Percentiles rank a stretch among this genome's conserved stretches.
Conservation (phyloP, 2,888 invertebrate species). For the Pycnomerus fuliginosus region DNA sequence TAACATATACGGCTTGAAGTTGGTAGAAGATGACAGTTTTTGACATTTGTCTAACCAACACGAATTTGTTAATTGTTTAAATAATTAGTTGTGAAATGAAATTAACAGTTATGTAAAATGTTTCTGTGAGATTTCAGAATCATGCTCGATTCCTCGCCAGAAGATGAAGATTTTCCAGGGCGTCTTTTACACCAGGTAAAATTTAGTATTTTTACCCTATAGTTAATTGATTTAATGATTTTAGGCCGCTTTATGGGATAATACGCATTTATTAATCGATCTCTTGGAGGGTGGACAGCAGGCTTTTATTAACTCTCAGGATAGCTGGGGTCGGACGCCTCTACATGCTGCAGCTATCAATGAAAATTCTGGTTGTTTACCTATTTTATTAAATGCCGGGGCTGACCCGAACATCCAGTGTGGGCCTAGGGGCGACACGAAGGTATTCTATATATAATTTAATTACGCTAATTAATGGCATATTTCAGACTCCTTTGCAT, state of each 20-base stretch:
- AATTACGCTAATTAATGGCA: neutral
- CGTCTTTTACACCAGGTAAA: conserved; percentile 74
- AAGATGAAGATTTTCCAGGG: conserved; percentile 78
- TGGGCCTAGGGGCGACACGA: conserved; percentile 66
- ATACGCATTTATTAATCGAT: conserved; percentile 80
- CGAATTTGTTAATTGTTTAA: conserved; percentile 4
- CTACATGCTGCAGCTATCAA: conserved; percentile 82
- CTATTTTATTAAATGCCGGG: conserved; percentile 69
- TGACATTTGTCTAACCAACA: conserved; percentile 1
- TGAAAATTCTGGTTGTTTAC: conserved; percentile 73
- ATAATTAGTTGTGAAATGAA: conserved; percentile 8
- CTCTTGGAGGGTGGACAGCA: conserved; percentile 70
- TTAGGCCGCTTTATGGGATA: conserved; percentile 85
- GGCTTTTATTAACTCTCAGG: conserved; percentile 65
- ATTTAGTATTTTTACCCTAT: conserved; percentile 10
- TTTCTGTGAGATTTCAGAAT: too few relatives aligned
- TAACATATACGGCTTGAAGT: neutral
- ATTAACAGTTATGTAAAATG: too few relatives aligned
- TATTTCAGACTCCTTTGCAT: conserved; percentile 73
- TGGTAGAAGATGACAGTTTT: conserved; percentile 1
- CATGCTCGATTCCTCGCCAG: conserved; percentile 74
- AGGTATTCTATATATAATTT: conserved; percentile 53
- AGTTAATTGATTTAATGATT: conserved; percentile 2
- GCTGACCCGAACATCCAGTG: conserved; percentile 70
- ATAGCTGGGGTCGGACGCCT: conserved; percentile 73